A percentile compares a stretch with the other conserved stretches of the same genome.
phyloP scores from a whole-genome alignment of 2,797 vertebrate genomes.

The Vespertilio murinus region DNA sequence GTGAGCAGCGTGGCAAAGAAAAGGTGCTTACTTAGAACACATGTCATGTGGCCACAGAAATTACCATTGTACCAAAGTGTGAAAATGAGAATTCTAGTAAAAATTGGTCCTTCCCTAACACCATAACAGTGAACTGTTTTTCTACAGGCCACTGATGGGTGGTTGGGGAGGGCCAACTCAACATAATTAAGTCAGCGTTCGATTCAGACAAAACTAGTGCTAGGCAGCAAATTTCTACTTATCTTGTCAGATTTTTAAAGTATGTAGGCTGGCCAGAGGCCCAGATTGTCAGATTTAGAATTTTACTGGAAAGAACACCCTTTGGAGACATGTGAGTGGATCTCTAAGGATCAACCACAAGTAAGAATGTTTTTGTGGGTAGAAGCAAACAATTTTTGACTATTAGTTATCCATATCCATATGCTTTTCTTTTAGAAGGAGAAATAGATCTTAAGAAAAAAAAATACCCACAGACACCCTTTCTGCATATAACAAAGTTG shows the following conservation, averaged over 20 bases:
- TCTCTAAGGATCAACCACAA: slow-evolving; percentile 27
- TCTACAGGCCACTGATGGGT: not conserved
- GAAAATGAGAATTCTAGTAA: slow-evolving; percentile 23
- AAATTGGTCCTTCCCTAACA: not conserved
- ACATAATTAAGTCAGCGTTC: slow-evolving; percentile 37
- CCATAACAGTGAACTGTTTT: slow-evolving; percentile 3
- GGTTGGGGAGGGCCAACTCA: not conserved
- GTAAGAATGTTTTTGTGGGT: slow-evolving; percentile 33
- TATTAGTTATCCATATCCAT: not conserved
- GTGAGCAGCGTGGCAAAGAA: not conserved
- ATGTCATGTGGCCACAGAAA: not conserved
- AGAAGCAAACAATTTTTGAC: slow-evolving; percentile 42
- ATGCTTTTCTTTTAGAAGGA: not conserved
- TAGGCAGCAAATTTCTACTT: slow-evolving; percentile 44
- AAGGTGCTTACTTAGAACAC: not conserved
- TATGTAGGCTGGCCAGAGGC: slow-evolving; percentile 48
- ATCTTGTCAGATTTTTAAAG: slow-evolving; percentile 58
- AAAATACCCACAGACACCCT: not conserved
- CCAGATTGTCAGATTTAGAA: slow-evolving; percentile 53
- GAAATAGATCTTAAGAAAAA: slow-evolving; percentile 22
- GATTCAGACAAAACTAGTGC: not conserved
- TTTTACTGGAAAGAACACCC: slow-evolving; percentile 78
- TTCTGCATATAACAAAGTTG: slow-evolving; percentile 13
- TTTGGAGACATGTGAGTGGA: slow-evolving; percentile 40
- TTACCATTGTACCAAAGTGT: not conserved